These are phyloP conservation scores for Rutpela maculata DNA, from an alignment of 2,888 invertebrate species.

Conservation along the genomic window DNA sequence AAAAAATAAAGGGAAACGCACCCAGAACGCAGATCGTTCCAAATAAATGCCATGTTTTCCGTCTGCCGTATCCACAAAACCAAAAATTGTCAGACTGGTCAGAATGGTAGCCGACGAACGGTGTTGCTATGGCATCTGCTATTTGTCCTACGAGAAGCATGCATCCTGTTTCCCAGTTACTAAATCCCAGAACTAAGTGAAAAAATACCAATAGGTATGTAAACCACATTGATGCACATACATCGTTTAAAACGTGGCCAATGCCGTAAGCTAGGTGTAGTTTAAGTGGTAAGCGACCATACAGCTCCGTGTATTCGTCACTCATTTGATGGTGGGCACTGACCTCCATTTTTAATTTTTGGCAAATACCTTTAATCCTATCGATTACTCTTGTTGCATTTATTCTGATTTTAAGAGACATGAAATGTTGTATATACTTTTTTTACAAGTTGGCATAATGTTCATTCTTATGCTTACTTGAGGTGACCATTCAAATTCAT, in stretches of 20 bases:
- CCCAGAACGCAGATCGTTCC: slow-evolving; percentile 85
- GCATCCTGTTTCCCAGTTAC: slow-evolving; percentile 78
- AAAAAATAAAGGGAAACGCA: slow-evolving; percentile 93
- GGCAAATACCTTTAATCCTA: slow-evolving; percentile 6
- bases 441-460: neutral
- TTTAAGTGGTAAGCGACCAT: slow-evolving; percentile 71
- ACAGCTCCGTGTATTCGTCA: slow-evolving; percentile 75
- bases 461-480: neutral
- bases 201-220: slow-evolving; percentile 93
- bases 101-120: slow-evolving; percentile 90
- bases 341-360: slow-evolving; percentile 37
- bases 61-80: slow-evolving; percentile 84
- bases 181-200: slow-evolving; percentile 78
- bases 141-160: slow-evolving; percentile 90
- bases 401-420: slow-evolving; percentile 45
- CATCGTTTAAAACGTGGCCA: slow-evolving; percentile 94
- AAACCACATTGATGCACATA: slow-evolving; percentile 97
- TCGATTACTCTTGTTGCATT: slow-evolving; percentile 30
- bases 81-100: slow-evolving; percentile 83
- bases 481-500: neutral
- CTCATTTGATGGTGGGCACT: slow-evolving; percentile 38
- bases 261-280: slow-evolving; percentile 81
- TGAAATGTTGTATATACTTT: neutral
- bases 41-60: slow-evolving; percentile 92
- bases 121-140: slow-evolving; percentile 92